Conservation (phyloP, 2,888 invertebrate genomes). For the Amblyjoppa proteus region DNA sequence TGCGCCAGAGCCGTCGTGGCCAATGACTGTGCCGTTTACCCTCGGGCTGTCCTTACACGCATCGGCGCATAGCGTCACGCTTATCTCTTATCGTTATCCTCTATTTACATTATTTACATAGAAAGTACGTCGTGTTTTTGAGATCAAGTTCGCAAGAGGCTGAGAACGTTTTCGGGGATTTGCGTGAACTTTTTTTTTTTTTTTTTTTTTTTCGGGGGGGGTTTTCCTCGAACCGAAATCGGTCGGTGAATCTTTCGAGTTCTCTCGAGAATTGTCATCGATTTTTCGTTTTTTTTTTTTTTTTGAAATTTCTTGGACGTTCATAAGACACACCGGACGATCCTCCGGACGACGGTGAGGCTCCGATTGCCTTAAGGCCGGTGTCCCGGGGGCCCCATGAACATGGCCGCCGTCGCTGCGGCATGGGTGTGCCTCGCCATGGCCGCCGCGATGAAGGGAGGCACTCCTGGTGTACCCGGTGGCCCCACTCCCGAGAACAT, state of each 20-base stretch:
- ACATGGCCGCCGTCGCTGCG: slow-evolving; percentile 85
- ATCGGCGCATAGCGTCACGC: slow-evolving; percentile 54
- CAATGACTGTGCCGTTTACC: slow-evolving; percentile 41
- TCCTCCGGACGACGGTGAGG: slow-evolving; percentile 22
- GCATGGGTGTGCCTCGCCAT: slow-evolving; percentile 85
- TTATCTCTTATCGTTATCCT: slow-evolving; percentile 25
- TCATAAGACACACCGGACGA: slow-evolving; percentile 9
- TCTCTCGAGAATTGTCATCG: slow-evolving; percentile 27
- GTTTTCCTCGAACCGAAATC: neutral
- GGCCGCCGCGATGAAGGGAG: slow-evolving; percentile 89
- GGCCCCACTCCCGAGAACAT: slow-evolving; percentile 89
- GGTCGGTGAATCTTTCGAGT: slow-evolving; percentile 71
- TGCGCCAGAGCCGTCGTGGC: neutral
- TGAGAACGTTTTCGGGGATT: slow-evolving; percentile 43
- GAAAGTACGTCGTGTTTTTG: slow-evolving; percentile 72
- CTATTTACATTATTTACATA: slow-evolving; percentile 81
- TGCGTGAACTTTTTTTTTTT: neutral
- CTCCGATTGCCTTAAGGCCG: slow-evolving; percentile 77
- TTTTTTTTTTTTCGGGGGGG: neutral
- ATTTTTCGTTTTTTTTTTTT: neutral
- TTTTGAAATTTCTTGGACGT: neutral
- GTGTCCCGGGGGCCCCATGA: slow-evolving; percentile 84
- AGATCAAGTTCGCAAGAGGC: slow-evolving; percentile 72
- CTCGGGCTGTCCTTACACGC: slow-evolving; percentile 15
- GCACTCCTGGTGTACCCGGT: slow-evolving; percentile 85